Conservation (phyloP, 2,113 vertebrate genomes). For the Colaptes auratus region DNA sequence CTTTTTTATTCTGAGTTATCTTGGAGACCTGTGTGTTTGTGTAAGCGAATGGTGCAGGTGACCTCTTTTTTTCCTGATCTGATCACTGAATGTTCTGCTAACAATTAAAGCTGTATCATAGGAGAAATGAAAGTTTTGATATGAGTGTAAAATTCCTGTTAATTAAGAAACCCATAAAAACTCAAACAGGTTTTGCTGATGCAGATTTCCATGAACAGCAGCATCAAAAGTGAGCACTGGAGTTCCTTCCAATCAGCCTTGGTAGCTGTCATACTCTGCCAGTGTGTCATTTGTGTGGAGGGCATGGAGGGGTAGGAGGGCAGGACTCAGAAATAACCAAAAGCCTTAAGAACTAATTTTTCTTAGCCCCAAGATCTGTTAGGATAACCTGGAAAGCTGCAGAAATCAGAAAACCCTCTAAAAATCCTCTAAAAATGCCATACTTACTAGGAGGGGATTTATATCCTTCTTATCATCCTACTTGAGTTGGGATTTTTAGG, state of each 20-base stretch:
- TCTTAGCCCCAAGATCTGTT: neutral
- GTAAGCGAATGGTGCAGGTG: neutral
- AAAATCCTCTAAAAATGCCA: neutral
- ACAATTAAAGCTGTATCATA: neutral
- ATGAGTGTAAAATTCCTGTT: neutral
- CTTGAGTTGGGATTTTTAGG: neutral
- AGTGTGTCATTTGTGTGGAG: neutral
- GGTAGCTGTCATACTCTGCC: neutral
- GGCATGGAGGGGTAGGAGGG: neutral
- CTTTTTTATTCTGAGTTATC: neutral
- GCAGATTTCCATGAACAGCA: neutral
- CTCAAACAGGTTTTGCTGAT: neutral
- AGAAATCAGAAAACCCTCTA: neutral
- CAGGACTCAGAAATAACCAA: neutral
- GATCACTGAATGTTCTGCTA: neutral
- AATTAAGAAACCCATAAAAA: neutral
- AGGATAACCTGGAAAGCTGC: neutral
- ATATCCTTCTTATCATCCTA: neutral
- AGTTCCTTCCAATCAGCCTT: neutral
- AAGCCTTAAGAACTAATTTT: slow-evolving; percentile 5
- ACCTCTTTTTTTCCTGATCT: neutral
- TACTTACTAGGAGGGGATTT: rapidly evolving
- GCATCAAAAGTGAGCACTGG: neutral
- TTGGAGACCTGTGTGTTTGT: neutral
- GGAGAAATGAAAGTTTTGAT: neutral